Evolutionary conservation across 1,140 invertebrate species (phyloP), one percentile per base, ranked within the genome.

Genomic region (Hypothenemus hampei): DNA sequence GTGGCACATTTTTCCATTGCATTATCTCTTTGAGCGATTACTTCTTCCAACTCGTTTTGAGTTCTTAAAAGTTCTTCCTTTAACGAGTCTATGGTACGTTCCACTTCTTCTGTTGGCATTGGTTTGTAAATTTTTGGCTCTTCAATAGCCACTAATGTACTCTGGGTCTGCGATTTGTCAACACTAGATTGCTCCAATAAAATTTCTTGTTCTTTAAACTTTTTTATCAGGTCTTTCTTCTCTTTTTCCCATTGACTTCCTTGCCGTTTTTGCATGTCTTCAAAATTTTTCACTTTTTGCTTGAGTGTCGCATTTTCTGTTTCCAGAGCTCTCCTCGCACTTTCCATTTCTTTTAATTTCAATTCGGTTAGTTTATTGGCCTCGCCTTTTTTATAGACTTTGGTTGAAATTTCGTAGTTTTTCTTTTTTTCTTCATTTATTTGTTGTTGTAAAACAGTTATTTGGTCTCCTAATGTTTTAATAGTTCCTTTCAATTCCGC

Each of bases 221-320:
- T 62, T 31, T 62, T 67, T 5, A 57, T 57, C 39, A 68, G n/a
- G 50, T 69, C 68, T 13, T 69, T 61, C 39, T 65, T 68, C 26
- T 68, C 66, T 31, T 64, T 64, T 15, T 23, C 50, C 61, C 64
- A 68, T 36, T 63, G 60, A 11, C 49, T 31, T 29, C 64, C 57
- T 39, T 62, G 62, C 18, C 57, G 46, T 35, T 65, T 64, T 6
- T 58, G 19, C 40, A 66, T 54, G 21, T 61, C 59, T 60, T 67
- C 57, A n/a, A 62, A 43, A 20, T 29, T 23, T 26, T 58, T 57
- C 0, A 67, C 11, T 51, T 64, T 63, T 23, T 51, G 55, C 1
- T 47, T 44, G 0, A 67, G 31, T 23, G 62, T 57, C 11, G 31
- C 18, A 24, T 65, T 65, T 11, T 49, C 49, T 8, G 15, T 40